Conservation (phyloP, 2,888 invertebrate genomes). For the Meiosimyza decipiens region DNA sequence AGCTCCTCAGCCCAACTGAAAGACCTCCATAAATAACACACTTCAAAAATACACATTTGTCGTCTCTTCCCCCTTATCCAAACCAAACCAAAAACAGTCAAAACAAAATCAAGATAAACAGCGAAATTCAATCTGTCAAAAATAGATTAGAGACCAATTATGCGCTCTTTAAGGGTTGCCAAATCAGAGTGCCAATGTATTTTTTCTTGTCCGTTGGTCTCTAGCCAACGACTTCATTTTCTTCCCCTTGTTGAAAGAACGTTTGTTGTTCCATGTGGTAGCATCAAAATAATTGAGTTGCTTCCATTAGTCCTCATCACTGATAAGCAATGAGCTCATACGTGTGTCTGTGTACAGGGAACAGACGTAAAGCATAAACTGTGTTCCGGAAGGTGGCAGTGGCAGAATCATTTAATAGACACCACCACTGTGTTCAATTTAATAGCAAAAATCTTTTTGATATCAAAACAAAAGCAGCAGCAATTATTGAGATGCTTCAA, state of each 20-base stretch:
- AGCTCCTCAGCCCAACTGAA: background rate
- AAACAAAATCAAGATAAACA: slow-evolving; percentile 67
- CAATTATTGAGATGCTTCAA: slow-evolving; percentile 22
- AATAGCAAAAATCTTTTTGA: slow-evolving; percentile 62
- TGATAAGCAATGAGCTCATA: slow-evolving; percentile 13
- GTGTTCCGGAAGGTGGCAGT: slow-evolving; percentile 20
- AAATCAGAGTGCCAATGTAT: slow-evolving; percentile 16
- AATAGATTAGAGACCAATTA: slow-evolving; percentile 69
- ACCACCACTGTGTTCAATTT: slow-evolving; percentile 57
- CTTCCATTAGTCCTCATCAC: slow-evolving; percentile 36
- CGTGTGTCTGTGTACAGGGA: background rate
- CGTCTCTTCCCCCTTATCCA: background rate
- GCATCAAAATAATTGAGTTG: slow-evolving; percentile 54
- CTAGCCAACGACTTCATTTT: background rate
- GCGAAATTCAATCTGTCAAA: slow-evolving; percentile 68
- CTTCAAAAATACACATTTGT: background rate
- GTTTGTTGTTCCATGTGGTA: slow-evolving; percentile 30
- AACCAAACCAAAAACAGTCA: slow-evolving; percentile 58
- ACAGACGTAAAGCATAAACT: background rate
- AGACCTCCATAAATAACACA: background rate
- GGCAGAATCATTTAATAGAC: slow-evolving; percentile 57
- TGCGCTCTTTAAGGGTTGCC: slow-evolving; percentile 61
- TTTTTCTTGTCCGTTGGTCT: background rate
- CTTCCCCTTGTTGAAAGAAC: background rate
- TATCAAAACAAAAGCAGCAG: slow-evolving; percentile 52